Base-by-base conservation (phyloP, 1,140 invertebrate genomes). In the Helicorthomorpha holstii region DNA sequence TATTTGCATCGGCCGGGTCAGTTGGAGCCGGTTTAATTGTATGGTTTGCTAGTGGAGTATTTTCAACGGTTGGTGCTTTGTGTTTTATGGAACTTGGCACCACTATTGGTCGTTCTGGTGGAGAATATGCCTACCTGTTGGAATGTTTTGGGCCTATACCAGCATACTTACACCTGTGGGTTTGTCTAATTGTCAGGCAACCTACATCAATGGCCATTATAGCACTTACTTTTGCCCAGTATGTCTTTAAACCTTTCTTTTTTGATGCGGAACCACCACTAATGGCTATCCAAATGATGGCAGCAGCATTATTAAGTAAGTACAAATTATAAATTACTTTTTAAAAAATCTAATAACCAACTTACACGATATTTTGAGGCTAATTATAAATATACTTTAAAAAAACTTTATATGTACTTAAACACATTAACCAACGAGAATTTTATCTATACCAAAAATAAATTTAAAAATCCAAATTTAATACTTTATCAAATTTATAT, bases 31-130 rank as follows among this genome's bases (percentile, higher is more conserved):
- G 63, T 45, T 54, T 67, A 23, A 23, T 82, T 55, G 78, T 87
- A 60, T 88, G 84, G 82, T 69, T 74, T 0, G 59, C 77, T 0
- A 83, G 79, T 24, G 84, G 84, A 16, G 60, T 84, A 3, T 73
- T 85, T 54, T 86, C 81, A 2, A 79, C 79, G 4, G 65, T 85
- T 47, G 83, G 83, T 7, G 81, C 81, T 0, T 69, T 88, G 1
- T 89, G 83, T 62, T 90, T 88, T 62, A 84, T 85, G 0, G 88
- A 93, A 67, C 72, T 92, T 48, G 84, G 83, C 16, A 85, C 82
- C 0, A 79, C 81, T 44, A 85, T 90, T 58, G 77, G 65, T 71
- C 49, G 69, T 54, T 69, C 70, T 1, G 87, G 87, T 21, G 87
- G 85, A 42, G 87, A 91, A 64, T 91, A 89, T 67, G 83, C 84